phyloP scores from a whole-genome alignment of 2,113 vertebrate species.

The Onychorhynchus coronatus region DNA sequence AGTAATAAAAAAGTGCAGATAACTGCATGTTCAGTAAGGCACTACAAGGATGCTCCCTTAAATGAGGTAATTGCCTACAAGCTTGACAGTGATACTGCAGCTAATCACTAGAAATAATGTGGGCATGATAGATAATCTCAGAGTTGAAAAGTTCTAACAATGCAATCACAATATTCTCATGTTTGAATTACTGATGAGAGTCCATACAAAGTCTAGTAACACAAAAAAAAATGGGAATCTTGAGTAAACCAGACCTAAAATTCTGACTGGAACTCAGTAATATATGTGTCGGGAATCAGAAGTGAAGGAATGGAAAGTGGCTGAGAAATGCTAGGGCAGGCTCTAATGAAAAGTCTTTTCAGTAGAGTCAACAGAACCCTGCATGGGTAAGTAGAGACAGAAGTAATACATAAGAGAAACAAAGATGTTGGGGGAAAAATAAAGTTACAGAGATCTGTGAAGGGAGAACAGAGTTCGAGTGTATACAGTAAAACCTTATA shows the following conservation, averaged over 20 bases:
- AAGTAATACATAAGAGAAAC: background rate
- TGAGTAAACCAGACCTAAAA: conserved; percentile 27
- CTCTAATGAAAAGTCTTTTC: background rate
- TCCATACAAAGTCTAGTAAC: conserved; percentile 7
- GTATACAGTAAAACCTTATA: background rate
- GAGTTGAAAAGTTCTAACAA: conserved; percentile 53
- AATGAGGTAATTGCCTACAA: conserved; percentile 48
- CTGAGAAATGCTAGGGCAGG: background rate
- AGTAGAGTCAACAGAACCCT: background rate
- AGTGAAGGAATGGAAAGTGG: background rate
- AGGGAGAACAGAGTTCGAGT: conserved; percentile 2
- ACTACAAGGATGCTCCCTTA: conserved; percentile 21
- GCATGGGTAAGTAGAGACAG: background rate
- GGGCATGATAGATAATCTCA: conserved; percentile 61
- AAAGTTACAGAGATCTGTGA: conserved; percentile 12
- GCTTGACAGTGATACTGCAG: conserved; percentile 50
- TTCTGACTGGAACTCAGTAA: conserved; percentile 23
- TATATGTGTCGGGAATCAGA: background rate
- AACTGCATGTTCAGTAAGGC: conserved; percentile 26
- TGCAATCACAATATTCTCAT: conserved; percentile 53
- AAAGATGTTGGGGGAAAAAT: background rate
- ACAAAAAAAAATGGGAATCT: background rate
- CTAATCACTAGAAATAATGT: conserved; percentile 66
- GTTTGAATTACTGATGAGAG: conserved; percentile 62
- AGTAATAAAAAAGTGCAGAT: background rate